Evolutionary conservation across 1,140 invertebrate species (phyloP).

Genomic region (Lasioglossum albipes): DNA sequence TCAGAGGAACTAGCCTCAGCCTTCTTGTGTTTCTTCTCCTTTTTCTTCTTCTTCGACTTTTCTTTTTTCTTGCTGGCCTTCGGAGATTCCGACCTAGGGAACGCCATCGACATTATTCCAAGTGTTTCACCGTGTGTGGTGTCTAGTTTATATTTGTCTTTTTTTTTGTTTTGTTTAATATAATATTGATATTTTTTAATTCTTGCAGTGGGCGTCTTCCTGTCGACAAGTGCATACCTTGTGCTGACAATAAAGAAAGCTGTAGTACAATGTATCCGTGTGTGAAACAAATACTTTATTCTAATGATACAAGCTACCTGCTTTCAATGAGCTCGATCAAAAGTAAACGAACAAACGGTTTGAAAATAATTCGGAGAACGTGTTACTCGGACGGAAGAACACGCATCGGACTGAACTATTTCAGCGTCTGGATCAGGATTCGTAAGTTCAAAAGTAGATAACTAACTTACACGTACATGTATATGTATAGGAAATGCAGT

Average conservation of each 20-base stretch:
- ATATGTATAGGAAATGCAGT: conserved; percentile 44
- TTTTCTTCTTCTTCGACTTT: conserved; percentile 77
- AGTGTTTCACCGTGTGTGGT: conserved; percentile 15
- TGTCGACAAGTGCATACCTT: conserved; percentile 78
- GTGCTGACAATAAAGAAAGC: conserved; percentile 77
- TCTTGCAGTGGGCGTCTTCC: conserved; percentile 77
- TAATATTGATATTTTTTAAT: conserved; percentile 61
- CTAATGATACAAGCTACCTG: conserved; percentile 61
- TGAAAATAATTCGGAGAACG: conserved; percentile 35
- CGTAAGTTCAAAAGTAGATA: conserved; percentile 29
- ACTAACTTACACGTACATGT: conserved; percentile 36
- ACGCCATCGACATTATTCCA: conserved; percentile 46
- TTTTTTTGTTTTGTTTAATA: conserved; percentile 46
- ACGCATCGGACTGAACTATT: conserved; percentile 31
- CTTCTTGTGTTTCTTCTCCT: conserved; percentile 75
- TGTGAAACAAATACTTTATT: conserved; percentile 65
- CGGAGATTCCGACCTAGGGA: conserved; percentile 76
- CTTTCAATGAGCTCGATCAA: conserved; percentile 30
- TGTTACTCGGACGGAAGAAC: conserved; percentile 9
- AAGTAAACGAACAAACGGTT: conserved; percentile 35
- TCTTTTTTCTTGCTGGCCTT: conserved; percentile 76
- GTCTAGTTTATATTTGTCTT: conserved; percentile 56
- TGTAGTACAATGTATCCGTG: conserved; percentile 66
- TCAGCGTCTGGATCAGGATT: conserved; percentile 31
- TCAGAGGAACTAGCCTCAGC: conserved; percentile 73